These are phyloP conservation scores for Eupeodes luniger DNA, from an alignment of 2,888 invertebrate species.

Conservation along the genomic window DNA sequence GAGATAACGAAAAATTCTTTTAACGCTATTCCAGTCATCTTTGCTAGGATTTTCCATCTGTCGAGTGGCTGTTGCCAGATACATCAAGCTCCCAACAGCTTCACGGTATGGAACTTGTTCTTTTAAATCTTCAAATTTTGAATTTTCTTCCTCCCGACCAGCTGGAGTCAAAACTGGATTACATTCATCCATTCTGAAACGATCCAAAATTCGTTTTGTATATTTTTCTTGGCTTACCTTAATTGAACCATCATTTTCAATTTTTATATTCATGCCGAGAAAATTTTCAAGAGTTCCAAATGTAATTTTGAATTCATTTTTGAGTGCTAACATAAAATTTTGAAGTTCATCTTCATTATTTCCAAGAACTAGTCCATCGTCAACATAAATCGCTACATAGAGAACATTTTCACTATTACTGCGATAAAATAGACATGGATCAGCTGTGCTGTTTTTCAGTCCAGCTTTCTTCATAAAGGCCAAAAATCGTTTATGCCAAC, in stretches of 20 bases:
- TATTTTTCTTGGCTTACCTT: not conserved
- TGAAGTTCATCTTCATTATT: constrained; percentile 25
- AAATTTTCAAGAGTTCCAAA: constrained; percentile 2
- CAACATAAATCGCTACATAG: constrained; percentile 21
- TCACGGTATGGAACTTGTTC: constrained; percentile 23
- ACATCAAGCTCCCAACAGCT: constrained; percentile 64
- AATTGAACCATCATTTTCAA: not conserved
- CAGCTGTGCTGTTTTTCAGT: not conserved
- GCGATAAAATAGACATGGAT: constrained; percentile 41
- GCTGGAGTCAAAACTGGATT: not conserved
- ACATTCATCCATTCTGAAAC: not conserved
- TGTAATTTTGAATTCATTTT: constrained; percentile 13
- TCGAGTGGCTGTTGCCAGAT: constrained; percentile 46
- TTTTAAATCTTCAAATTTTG: not conserved
- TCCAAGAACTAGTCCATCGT: constrained; percentile 21
- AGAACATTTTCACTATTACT: constrained; percentile 10
- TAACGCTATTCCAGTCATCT: constrained; percentile 23
- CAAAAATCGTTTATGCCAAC: constrained; percentile 18
- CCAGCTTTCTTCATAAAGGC: not conserved
- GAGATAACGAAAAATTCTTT: constrained; percentile 59
- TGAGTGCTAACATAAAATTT: not conserved
- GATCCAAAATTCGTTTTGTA: not conserved
- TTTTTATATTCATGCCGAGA: constrained; percentile 1
- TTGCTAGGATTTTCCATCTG: constrained; percentile 50
- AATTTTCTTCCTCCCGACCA: not conserved